Evolutionary conservation across 1,140 invertebrate species (phyloP), one percentile per base, ranked within the genome.

Genomic region (Homalodisca vitripennis): DNA sequence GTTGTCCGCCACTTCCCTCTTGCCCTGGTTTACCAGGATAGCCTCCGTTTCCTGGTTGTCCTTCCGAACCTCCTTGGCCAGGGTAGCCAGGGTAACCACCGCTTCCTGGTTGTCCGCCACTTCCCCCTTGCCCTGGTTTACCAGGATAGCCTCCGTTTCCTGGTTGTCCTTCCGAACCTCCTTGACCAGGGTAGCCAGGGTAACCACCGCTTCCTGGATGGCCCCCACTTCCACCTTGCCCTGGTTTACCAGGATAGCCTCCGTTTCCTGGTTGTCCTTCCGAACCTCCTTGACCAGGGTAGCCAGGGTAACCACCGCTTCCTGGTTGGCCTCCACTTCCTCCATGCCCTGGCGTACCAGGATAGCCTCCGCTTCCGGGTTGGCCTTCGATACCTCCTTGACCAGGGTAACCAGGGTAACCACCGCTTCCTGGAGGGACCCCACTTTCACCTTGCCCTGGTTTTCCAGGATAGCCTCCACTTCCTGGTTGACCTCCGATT

Each of bases 111-210:
- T 60, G 57, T 27, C 31, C 55, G 24, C 13, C 53, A 55, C 53
- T 69, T 30, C 20, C 48, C 13, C 68, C 70, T 12, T 71, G 22
- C 13, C 71, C 72, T 41, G 71, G 69, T 30, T 74, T 65, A 24
- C 71, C 74, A n/a, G 72, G 66, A 26, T 57, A 31, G 13, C 73
- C 71, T 22, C 73, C 69, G 1, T 71, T 70, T 29, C 72, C 77
- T 70, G 75, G 78, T n/a, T 60, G 13, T n/a, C n/a, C n/a, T n/a
- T n/a, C n/a, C n/a, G n/a, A n/a, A 24, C 75, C 74, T 75, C 74
- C 78, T 55, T 73, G 62, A 48, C 76, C 75, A 71, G 77, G 76
- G 41, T 55, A 27, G 46, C 73, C 74, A 68, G 75, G 73, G 20
- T 57, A 3, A 57, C 76, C 74, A 13, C 76, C 73, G 27, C 68